Base-by-base conservation (phyloP, 2,797 vertebrate genomes). In the Craterocephalus amniculus region DNA sequence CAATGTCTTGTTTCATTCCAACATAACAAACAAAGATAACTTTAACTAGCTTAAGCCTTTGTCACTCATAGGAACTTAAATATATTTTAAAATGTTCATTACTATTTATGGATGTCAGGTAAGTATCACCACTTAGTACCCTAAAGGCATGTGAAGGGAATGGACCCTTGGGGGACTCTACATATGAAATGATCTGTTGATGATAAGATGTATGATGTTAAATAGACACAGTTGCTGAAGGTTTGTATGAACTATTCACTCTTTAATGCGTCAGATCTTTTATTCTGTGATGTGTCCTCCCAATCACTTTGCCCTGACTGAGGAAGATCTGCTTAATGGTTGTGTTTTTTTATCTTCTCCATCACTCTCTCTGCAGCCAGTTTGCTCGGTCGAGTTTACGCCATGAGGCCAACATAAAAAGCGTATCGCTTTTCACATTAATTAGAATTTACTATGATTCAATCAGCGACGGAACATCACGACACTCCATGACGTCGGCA, bases 401-500 rank as follows among this genome's bases (percentile, higher is more conserved):
- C 20, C 45, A 48, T 7, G 1, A 6, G 8, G 6, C n/a, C 4
- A 9, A 6, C 4, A 7, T n/a, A 9, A 48, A 22, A 22, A 22
- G 45, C 8, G 9, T 9, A n/a, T 3, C 9, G 43, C 8, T 7
- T 48, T 48, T 48, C 3, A 10, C 43, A 6, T n/a, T n/a, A 18
- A 45, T 45, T 20, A n/a, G 16, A 52, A 59, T 31, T n/a, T 14
- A 16, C 34, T 13, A 58, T 11, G 48, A 55, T 55, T 64, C 56
- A 36, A 22, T 59, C 31, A 26, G 35, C 26, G 22, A 27, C 36
- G 16, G 4, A 18, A 18, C 58, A 56, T 65, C 58, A 14, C 52
- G 65, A 81, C 81, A 78, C 77, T 6, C 20, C 43, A 11, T 94
- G 93, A 94, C 93, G 94, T 92, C 72, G 57, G 4, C 67, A 8